Base-by-base conservation (phyloP, 2,888 invertebrate genomes). In the Ommatoiulus sabulosus region DNA sequence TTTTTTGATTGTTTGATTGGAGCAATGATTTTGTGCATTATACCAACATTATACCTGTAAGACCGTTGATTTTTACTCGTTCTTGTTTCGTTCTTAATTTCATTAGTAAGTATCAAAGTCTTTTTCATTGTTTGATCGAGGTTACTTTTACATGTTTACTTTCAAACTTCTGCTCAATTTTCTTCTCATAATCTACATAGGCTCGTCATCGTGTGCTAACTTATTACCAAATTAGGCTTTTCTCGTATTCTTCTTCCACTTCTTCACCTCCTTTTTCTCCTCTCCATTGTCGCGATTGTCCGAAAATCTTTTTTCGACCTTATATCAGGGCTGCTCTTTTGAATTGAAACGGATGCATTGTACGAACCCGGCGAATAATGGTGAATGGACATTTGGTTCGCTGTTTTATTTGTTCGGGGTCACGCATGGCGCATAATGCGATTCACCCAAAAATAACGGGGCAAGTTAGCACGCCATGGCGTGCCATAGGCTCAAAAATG, bases 401-500 rank as follows among this genome's bases (percentile, higher is more conserved):
- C 24, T 20, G 20, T 17, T 20, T n/a, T 20, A 20, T 63, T 63
- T n/a, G 63, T 63, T 20, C n/a, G 63, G 72, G 72, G 72, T 72
- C 72, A 72, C 72, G 72, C 24, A 63, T 17, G 15, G 57, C 15
- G 57, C 17, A 57, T 57, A 72, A 72, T 24, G 24, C 63, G 63
- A 63, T 63, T 24, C 72, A 72, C 72, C 72, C 72, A 7, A n/a
- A 17, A 63, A 63, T n/a, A 63, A 63, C 63, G n/a, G 63, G 63
- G 6, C 63, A 63, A 6, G 63, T 63, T 20, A 20, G 63, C 63
- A 63, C 63, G 63, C 63, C 3, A 63, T n/a, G n/a, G n/a, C 20
- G 7, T 48, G 48, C 48, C 48, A 48, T 48, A 12, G 48, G 12
- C 63, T 20, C 7, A 63, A 63, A 63, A 63, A 7, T 20, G 63